These are phyloP conservation scores for Zaprionus ghesquierei DNA, from an alignment of 1,140 invertebrate genomes.

Conservation along the genomic window DNA sequence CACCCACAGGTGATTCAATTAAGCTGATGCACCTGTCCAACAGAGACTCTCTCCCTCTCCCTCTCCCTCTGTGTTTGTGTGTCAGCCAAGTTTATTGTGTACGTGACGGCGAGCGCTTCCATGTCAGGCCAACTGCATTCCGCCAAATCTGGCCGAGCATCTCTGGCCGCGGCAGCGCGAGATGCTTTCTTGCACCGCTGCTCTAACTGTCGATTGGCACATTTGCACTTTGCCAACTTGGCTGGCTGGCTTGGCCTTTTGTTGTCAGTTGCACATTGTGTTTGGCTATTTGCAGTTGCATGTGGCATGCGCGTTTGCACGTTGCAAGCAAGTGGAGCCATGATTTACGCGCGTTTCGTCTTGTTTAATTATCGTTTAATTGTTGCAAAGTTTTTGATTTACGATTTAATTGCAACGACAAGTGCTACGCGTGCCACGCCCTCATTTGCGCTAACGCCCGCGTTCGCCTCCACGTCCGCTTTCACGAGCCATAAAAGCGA, in stretches of 20 bases:
- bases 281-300: slow-evolving; percentile 37
- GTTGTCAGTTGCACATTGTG: not conserved
- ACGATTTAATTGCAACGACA: slow-evolving; percentile 77
- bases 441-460: not conserved
- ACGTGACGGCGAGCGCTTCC: slow-evolving; percentile 25
- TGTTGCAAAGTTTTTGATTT: slow-evolving; percentile 79
- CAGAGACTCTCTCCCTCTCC: too few relatives aligned
- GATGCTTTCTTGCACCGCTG: not conserved
- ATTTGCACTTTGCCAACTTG: slow-evolving; percentile 72
- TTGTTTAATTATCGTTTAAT: slow-evolving; percentile 82
- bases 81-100: slow-evolving; percentile 48
- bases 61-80: slow-evolving; percentile 21
- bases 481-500: slow-evolving; percentile 30
- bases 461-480: not conserved
- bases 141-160: not conserved
- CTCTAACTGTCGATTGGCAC: slow-evolving; percentile 73
- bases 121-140: not conserved
- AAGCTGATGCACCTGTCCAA: slow-evolving; percentile 56
- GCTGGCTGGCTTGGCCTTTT: slow-evolving; percentile 35
- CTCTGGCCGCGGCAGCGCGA: not conserved
- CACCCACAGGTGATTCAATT: slow-evolving; percentile 66
- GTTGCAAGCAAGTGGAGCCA: slow-evolving; percentile 23
- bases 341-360: slow-evolving; percentile 66
- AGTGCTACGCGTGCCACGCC: slow-evolving; percentile 44
- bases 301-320: slow-evolving; percentile 32